Base-by-base conservation (phyloP, 92 coral and sea anemone genomes). In the Palythoa grandis region DNA sequence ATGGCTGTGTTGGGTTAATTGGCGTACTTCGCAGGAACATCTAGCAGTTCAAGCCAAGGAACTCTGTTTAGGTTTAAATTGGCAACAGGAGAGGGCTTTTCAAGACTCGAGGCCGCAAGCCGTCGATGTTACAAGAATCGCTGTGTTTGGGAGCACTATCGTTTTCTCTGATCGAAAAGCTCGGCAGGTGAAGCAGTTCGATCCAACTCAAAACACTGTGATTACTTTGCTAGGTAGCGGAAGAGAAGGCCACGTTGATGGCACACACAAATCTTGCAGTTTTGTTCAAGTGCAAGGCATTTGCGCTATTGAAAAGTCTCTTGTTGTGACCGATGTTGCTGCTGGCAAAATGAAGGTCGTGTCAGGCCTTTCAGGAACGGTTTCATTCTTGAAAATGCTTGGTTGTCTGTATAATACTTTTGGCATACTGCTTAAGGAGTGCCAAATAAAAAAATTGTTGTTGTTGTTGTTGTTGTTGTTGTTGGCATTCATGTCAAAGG, bases 281-380 rank as follows among this genome's bases (percentile, higher is more conserved):
- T 88, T 88, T 75, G 43, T 68, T 61, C 91, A 88, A 61, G 87
- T 88, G 37, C 74, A 88, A 19, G 84, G 70, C 65, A 83, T 82
- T 76, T 76, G 67, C 43, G 22, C 48, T 19, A 76, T 76, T 25
- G 86, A 40, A 76, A 69, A 82, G 63, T 39, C 87, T 17, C 80
- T 88, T 52, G 37, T 88, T 83, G 87, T 88, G 10, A 88, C 77
- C 22, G 77, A 73, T 40, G 77, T 73, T 19, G 77, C 24, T 15
- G 77, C 77, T 73, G 19, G 77, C 77, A 73, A 73, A 73, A 70
- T 70, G 38, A 87, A 87, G 73, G 50, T 87, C n/a, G 87, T 88
- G 25, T 71, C 91, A 1, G 78, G 87, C 19, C 84, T 88, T 48
- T 88, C 91, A 60, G 73, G 74, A 15, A 83, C 91, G 11, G 66